Evolutionary conservation across 64 coral and sea anemone species (phyloP).

Genomic region (Orbicella faveolata): DNA sequence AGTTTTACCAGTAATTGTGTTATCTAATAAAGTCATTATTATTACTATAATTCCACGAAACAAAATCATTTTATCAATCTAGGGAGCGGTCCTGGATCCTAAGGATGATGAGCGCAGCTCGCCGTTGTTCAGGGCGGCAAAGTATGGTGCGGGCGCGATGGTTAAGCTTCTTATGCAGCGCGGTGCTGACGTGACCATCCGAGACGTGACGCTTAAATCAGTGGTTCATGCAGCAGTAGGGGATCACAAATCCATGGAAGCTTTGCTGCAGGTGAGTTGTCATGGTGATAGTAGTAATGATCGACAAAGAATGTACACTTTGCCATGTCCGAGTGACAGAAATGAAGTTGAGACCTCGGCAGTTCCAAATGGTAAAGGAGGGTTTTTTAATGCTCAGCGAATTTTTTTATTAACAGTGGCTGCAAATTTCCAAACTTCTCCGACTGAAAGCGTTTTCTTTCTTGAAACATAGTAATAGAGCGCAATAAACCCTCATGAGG

Average conservation of each 20-base stretch:
- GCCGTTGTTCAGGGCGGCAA: slow-evolving; percentile 60
- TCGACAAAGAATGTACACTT: no score
- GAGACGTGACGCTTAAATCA: slow-evolving; percentile 34
- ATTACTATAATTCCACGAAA: neutral
- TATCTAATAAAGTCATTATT: no score
- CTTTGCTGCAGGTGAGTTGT: slow-evolving; percentile 56
- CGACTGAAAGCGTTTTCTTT: neutral
- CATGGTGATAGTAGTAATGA: neutral
- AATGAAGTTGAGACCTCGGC: no score
- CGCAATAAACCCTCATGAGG: no score
- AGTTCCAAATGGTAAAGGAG: no score
- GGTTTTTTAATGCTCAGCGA: no score
- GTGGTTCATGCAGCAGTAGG: slow-evolving; percentile 69
- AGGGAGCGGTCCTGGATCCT: slow-evolving; percentile 60
- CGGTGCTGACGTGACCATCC: slow-evolving; percentile 59
- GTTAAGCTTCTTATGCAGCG: slow-evolving; percentile 62
- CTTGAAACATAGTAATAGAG: neutral
- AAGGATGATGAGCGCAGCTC: slow-evolving; percentile 52
- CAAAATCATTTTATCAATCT: neutral
- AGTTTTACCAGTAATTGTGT: no score
- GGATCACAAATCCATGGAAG: slow-evolving; percentile 31
- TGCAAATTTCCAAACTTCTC: no score
- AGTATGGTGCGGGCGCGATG: slow-evolving; percentile 37
- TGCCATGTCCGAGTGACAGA: neutral
- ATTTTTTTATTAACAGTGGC: no score